Evolutionary conservation across 2,888 invertebrate species (phyloP), one percentile per base, ranked within the genome.

Genomic region (Thereva nobilitata): DNA sequence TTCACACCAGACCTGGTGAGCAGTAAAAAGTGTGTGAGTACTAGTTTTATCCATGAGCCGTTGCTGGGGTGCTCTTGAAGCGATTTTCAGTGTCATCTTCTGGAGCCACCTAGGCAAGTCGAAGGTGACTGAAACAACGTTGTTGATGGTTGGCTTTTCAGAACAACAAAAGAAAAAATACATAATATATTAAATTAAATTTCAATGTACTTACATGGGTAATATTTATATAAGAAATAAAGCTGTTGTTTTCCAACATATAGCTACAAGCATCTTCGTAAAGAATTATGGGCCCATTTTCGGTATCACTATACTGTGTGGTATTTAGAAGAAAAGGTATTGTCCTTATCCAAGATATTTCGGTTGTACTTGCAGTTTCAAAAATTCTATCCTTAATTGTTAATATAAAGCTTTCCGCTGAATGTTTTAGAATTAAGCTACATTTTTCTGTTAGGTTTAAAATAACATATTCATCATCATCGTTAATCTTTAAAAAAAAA

Each of bases 301-400:
- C 80, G 41, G 78, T 76, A 55, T 77, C 77, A 5, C 72, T 72
- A 64, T 77, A 80, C 53, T 75, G 75, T 4, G 72, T 67, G 42
- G 70, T 71, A 40, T 71, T 66, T 6, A 74, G 68, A 6, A 80
- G 67, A 59, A 73, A 75, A 1, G 72, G 68, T 54, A 80, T 54
- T 3, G 75, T 72, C 5, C 77, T 76, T 7, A 74, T 73, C 53
- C 73, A 73, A 2, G 75, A 70, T 4, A 75, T 72, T 54, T 74
- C 74, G 10, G 70, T 69, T 34, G 73, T 70, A 8, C 71, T 54
- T 2, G 75, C 74, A 23, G 70, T 70, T 23, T 73, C 68, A n/a
- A 76, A 68, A 4, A 81, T 65, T n/a, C 73, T 75, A 12, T 75
- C 71, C 55, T 77, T 76, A 7, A 81, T 64, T 3, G 71, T 67